Evolutionary conservation across 2,113 vertebrate genomes (phyloP).

Genomic region (Rutilus rutilus): DNA sequence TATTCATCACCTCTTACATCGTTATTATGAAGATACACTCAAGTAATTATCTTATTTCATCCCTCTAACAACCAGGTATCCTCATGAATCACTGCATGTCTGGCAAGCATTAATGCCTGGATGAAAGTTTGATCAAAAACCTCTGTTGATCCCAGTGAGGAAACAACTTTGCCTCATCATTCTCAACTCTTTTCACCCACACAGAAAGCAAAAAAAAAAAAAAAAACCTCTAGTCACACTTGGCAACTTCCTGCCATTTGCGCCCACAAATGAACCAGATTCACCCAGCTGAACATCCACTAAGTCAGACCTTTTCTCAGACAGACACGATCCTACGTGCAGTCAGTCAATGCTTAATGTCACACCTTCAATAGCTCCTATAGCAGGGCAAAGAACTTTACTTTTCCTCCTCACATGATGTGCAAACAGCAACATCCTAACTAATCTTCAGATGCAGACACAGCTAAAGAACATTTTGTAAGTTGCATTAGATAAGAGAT

Average conservation of each 20-base stretch:
- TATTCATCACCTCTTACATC: background rate
- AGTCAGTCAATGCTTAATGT: background rate
- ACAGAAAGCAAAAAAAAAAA: conserved; percentile 4
- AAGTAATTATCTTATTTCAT: conserved; percentile 6
- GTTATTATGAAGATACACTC: background rate
- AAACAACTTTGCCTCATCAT: background rate
- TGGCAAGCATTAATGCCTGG: background rate
- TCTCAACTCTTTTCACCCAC: conserved; percentile 5
- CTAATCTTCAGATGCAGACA: background rate
- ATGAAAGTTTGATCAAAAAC: background rate
- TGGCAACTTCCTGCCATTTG: conserved; percentile 2
- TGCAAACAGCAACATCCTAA: background rate
- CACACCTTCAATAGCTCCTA: background rate
- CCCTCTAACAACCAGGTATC: background rate
- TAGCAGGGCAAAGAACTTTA: background rate
- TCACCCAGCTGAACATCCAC: background rate
- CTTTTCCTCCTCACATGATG: background rate
- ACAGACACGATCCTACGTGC: background rate
- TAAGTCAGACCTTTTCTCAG: background rate
- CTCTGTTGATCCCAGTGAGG: background rate
- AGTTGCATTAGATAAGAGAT: too few species aligned
- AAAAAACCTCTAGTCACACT: background rate
- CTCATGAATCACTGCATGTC: background rate
- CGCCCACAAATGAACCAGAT: background rate
- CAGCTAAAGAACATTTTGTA: background rate